Evolutionary conservation across 2,888 invertebrate genomes (phyloP).

Genomic region (Artemia sinica): DNA sequence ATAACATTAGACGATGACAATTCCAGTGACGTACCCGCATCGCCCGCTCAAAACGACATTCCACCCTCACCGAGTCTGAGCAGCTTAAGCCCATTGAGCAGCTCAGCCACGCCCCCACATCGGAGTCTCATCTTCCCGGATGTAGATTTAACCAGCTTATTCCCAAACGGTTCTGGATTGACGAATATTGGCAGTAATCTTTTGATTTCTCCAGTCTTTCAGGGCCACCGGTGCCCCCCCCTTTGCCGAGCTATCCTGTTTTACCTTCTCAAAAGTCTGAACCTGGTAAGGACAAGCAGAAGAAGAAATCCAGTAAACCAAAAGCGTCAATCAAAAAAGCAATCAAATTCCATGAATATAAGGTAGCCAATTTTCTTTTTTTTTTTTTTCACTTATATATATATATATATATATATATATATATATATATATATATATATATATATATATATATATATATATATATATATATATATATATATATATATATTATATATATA

Average conservation of each 20-base stretch:
- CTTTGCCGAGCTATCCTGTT: background rate
- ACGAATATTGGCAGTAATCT: conserved; percentile 21
- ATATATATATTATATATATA: too few relatives aligned
- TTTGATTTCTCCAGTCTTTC: conserved; percentile 28
- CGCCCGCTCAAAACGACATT: conserved; percentile 35
- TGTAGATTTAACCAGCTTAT: conserved; percentile 29
- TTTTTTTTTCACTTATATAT: too few relatives aligned
- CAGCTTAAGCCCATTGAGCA: conserved; percentile 43
- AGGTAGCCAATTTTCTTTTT: conserved; percentile 34
- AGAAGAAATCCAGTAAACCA: conserved; percentile 64
- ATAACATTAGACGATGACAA: conserved; percentile 75
- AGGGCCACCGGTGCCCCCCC: conserved; percentile 28
- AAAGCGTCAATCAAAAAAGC: conserved; percentile 29
- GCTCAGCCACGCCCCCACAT: conserved; percentile 35
- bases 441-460: too few relatives aligned
- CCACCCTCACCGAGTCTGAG: conserved; percentile 49
- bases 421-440: too few relatives aligned
- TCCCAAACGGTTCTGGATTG: conserved; percentile 21
- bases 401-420: too few relatives aligned
- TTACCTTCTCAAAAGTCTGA: conserved; percentile 30
- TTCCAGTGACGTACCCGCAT: conserved; percentile 41
- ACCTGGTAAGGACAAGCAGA: conserved; percentile 37
- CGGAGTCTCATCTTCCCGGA: conserved; percentile 27
- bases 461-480: too few relatives aligned
- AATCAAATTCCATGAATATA: conserved; percentile 93